A percentile compares a stretch with the other conserved stretches of the same genome.
These are phyloP conservation scores for Prinia subflava DNA, from an alignment of 2,113 vertebrate species.

Conservation along the genomic window DNA sequence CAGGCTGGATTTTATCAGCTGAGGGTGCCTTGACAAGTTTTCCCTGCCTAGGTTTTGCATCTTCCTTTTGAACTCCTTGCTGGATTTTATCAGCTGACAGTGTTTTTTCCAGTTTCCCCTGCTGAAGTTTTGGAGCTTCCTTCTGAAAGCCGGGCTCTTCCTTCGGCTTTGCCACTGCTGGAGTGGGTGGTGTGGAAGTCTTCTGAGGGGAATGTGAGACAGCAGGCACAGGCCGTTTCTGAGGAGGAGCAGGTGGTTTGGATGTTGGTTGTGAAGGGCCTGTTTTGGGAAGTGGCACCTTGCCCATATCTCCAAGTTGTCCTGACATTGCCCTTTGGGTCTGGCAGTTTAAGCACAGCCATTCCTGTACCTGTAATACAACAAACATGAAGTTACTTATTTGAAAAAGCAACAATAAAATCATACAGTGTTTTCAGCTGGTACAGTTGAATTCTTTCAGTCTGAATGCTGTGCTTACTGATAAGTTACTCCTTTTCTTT, in stretches of 20 bases:
- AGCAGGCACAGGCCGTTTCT: constrained; percentile 44
- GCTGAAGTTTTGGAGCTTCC: constrained; percentile 51
- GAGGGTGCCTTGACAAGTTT: constrained; percentile 52
- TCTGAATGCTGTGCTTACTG: background rate
- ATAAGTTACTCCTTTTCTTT: background rate
- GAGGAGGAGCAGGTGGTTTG: constrained; percentile 57
- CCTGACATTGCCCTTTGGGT: constrained; percentile 89
- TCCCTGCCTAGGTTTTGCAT: constrained; percentile 37
- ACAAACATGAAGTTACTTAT: constrained; percentile 23
- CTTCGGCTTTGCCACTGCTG: constrained; percentile 51
- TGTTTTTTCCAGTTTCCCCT: constrained; percentile 41
- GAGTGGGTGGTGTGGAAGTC: background rate
- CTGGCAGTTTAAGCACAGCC: constrained; percentile 96
- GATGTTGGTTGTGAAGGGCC: constrained; percentile 67
- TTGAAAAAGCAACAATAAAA: background rate
- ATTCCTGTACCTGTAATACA: constrained; percentile 84
- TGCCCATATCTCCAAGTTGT: constrained; percentile 82
- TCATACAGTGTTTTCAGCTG: background rate
- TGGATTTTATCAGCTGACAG: constrained; percentile 54
- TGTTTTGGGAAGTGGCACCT: constrained; percentile 65
- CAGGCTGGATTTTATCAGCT: constrained; percentile 49
- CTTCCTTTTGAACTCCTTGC: constrained; percentile 40
- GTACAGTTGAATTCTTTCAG: background rate
- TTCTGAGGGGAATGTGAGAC: constrained; percentile 46
- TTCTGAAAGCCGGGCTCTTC: constrained; percentile 51